Conservation (phyloP, 1,140 invertebrate species). For the Tenebrio molitor region DNA sequence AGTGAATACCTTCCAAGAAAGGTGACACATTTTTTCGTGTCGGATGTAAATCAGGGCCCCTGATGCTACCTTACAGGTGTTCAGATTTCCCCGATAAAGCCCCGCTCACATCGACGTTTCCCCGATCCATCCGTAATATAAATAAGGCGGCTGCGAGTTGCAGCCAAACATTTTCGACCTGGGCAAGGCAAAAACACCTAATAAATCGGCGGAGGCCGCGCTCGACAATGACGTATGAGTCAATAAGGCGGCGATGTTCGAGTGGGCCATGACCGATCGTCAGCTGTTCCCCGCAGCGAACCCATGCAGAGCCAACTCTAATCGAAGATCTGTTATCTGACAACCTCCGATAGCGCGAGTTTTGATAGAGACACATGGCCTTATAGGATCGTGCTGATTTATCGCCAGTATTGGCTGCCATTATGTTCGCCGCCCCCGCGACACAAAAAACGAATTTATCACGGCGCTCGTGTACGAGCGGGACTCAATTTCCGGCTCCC, state of each 20-base stretch:
- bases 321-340: conserved; percentile 63
- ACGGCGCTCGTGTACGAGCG: background rate
- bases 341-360: conserved; percentile 56
- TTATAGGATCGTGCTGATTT: conserved; percentile 48
- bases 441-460: conserved; percentile 29
- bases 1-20: conserved; percentile 48
- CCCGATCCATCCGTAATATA: background rate
- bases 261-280: conserved; percentile 64
- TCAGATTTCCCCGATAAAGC: conserved; percentile 15
- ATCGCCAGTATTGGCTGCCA: conserved; percentile 44
- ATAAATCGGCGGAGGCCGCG: conserved; percentile 54
- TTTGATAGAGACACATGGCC: conserved; percentile 59
- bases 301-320: conserved; percentile 61
- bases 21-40: conserved; percentile 48
- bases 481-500: conserved; percentile 10
- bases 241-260: conserved; percentile 62
- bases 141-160: background rate
- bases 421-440: conserved; percentile 32
- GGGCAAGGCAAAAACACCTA: conserved; percentile 51
- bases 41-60: conserved; percentile 41
- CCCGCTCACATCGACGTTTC: conserved; percentile 3
- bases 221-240: conserved; percentile 62
- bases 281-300: conserved; percentile 61
- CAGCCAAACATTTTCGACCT: conserved; percentile 6
- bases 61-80: conserved; percentile 44